phyloP scores from a whole-genome alignment of 2,113 vertebrate genomes.

The Danio rerio region DNA sequence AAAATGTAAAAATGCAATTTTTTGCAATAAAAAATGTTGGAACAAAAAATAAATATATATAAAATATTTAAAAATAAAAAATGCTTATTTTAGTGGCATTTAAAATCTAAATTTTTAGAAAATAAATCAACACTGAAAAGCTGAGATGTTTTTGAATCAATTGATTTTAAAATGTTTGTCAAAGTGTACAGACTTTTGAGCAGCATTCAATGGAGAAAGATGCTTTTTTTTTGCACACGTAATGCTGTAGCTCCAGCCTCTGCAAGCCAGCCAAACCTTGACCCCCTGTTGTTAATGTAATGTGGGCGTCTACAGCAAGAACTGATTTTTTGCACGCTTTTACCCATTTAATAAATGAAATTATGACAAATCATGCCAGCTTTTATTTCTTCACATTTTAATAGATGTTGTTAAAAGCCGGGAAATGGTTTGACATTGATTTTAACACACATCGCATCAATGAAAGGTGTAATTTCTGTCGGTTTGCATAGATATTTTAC shows the following conservation, averaged over 20 bases:
- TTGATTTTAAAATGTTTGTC: neutral
- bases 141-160: too few species aligned
- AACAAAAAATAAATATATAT: too few species aligned
- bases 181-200: neutral
- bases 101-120: too few species aligned
- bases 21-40: too few species aligned
- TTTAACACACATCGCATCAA: constrained; percentile 17
- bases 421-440: constrained; percentile 12
- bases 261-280: constrained; percentile 5
- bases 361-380: constrained; percentile 4
- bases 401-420: constrained; percentile 1
- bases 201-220: neutral
- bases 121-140: too few species aligned
- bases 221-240: constrained; percentile 1
- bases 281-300: constrained; percentile 6
- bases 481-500: neutral
- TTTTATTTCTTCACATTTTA: neutral
- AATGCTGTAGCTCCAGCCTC: neutral
- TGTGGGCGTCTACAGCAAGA: constrained; percentile 13
- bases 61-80: too few species aligned
- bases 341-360: constrained; percentile 14
- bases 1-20: too few species aligned
- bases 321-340: neutral
- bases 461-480: neutral
- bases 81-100: too few species aligned